A percentile compares a stretch with the other conserved stretches of the same genome.
These are phyloP conservation scores for Phylloscopus collybita DNA, from an alignment of 2,797 vertebrate species.

Conservation along the genomic window DNA sequence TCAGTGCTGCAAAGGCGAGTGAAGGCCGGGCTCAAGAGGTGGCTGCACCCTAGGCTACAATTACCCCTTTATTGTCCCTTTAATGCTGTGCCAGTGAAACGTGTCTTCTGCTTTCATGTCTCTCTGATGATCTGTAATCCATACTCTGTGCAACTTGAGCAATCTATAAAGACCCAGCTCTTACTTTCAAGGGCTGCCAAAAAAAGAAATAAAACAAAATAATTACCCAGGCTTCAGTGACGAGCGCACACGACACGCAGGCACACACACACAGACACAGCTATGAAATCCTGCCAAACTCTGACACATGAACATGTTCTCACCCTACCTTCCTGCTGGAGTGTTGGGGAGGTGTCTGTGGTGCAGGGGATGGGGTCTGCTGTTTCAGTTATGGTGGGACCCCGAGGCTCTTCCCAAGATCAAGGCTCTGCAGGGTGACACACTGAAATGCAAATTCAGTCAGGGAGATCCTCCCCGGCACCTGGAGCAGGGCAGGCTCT, in stretches of 20 bases:
- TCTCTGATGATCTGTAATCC: constrained; percentile 59
- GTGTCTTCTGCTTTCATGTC: constrained; percentile 53
- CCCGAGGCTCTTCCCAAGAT: not conserved
- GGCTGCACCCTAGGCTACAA: constrained; percentile 46
- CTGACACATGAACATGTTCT: not conserved
- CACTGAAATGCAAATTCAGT: not conserved
- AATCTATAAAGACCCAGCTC: constrained; percentile 60
- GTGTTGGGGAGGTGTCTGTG: not conserved
- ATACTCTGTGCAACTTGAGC: constrained; percentile 57
- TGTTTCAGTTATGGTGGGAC: not conserved
- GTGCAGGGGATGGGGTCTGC: not conserved
- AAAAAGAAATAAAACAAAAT: constrained; percentile 59
- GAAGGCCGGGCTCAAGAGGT: not conserved
- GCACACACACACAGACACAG: not conserved
- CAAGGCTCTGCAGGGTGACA: not conserved
- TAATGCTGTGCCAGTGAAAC: constrained; percentile 60
- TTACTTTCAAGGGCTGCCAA: constrained; percentile 65
- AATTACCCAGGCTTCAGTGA: constrained; percentile 21
- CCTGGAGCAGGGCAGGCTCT: not conserved
- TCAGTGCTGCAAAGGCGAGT: not conserved
- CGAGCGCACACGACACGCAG: accelerated
- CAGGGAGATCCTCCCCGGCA: not conserved
- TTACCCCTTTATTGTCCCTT: constrained; percentile 53
- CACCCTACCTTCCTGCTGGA: not conserved
- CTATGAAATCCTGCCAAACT: not conserved